These are phyloP conservation scores for Perdita meconis DNA, from an alignment of 2,888 invertebrate species.

Conservation along the genomic window DNA sequence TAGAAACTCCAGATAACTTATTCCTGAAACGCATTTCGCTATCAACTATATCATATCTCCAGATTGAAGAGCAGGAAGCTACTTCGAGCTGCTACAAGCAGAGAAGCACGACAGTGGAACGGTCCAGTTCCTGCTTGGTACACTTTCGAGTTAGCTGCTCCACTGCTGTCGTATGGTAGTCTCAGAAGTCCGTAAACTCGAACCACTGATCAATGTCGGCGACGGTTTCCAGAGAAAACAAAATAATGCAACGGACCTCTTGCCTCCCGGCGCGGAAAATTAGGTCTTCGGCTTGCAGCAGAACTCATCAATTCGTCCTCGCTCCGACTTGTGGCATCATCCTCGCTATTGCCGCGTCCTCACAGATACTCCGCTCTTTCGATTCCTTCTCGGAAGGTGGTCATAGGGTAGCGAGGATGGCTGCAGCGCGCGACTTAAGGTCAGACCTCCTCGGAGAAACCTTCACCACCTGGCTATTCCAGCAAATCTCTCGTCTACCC, in stretches of 20 bases:
- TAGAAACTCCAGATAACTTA: too few relatives aligned
- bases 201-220: conserved; percentile 60
- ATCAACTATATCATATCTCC: conserved; percentile 27
- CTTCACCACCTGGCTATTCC: conserved; percentile 51
- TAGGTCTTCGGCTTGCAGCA: conserved; percentile 37
- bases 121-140: conserved; percentile 51
- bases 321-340: background rate
- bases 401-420: conserved; percentile 42
- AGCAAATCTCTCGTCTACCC: conserved; percentile 43
- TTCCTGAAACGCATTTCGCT: background rate
- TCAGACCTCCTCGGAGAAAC: conserved; percentile 59
- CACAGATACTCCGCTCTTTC: conserved; percentile 18
- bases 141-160: conserved; percentile 37
- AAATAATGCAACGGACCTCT: conserved; percentile 51
- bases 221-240: conserved; percentile 66
- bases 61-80: conserved; percentile 46
- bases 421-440: conserved; percentile 40
- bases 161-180: conserved; percentile 13
- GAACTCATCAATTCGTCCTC: background rate
- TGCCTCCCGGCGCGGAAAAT: conserved; percentile 75
- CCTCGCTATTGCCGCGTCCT: background rate
- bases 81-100: conserved; percentile 47
- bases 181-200: conserved; percentile 68
- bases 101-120: conserved; percentile 56
- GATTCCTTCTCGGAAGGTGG: conserved; percentile 57